Base-by-base conservation (phyloP, 1,140 invertebrate species). In the Helicoverpa armigera region DNA sequence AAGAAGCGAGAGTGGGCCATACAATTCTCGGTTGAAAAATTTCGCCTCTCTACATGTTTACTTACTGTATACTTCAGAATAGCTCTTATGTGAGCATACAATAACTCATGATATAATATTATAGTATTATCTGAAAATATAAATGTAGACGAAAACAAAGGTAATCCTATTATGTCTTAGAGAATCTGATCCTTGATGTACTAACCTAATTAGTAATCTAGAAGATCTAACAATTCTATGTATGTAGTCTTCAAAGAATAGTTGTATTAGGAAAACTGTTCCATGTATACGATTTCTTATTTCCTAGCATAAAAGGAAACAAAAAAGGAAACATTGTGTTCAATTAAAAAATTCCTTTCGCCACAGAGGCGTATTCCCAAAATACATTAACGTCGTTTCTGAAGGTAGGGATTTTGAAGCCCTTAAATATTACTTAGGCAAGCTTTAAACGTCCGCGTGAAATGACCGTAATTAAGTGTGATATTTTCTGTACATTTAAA, bases 381-480 rank as follows among this genome's bases (percentile, higher is more conserved):
- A 77, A 77, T 77, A 77, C 75, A 77, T 77, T 77, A 77, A 65
- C 60, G 75, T 67, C 75, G 75, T n/a, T 51, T 77, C 60, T 23
- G 23, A 77, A 77, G 74, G 60, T 31, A 51, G 73, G 75, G 75
- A 77, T 77, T 77, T 56, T 67, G 61, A 77, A 77, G 61, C 75
- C 75, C 75, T 77, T 77, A 77, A 77, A 77, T 77, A 67, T 77
- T 77, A 77, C 75, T 77, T 77, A 77, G 75, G 61, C 48, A 67
- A 77, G 75, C 75, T 77, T 77, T 65, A 65, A 77, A 77, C 50
- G 75, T 77, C 75, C 29, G 60, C 60, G 61, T 65, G 61, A 61
- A 77, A 77, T 54, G 48, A 51, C 35, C 75, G 75, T 77, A 77
- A 77, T 77, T 77, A 63, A 67, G 75, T 77, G 75, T 67, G 60